Percentiles rank a stretch among this genome's conserved stretches.
Conservation (phyloP, 2,113 vertebrate species). For the Aegotheles bennettii region DNA sequence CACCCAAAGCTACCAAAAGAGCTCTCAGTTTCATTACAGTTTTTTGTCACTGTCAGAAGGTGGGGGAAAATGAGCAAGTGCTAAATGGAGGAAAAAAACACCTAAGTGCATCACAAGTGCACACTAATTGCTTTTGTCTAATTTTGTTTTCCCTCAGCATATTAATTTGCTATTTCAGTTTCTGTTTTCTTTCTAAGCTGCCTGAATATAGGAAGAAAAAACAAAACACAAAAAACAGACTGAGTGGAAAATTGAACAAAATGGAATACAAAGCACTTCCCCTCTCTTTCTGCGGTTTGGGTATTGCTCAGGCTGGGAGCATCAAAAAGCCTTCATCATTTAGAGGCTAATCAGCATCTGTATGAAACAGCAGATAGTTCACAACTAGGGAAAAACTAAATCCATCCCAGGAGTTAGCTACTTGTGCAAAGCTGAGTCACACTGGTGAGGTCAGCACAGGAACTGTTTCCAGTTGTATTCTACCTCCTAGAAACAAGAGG, state of each 20-base stretch:
- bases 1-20: conserved; percentile 12
- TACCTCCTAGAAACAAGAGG: neutral
- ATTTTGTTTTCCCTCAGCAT: neutral
- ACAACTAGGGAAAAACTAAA: neutral
- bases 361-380: neutral
- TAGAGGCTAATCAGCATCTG: neutral
- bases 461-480: neutral
- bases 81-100: conserved; percentile 23
- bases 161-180: conserved; percentile 46
- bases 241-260: conserved; percentile 28
- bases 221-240: neutral
- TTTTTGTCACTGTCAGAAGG: neutral
- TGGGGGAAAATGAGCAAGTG: neutral
- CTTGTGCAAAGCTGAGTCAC: neutral
- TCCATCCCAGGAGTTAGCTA: neutral
- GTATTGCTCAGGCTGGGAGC: neutral
- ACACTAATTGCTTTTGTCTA: conserved; percentile 32
- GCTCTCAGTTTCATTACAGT: neutral
- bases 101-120: neutral
- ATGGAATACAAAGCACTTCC: conserved; percentile 27
- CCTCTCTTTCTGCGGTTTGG: conserved; percentile 14
- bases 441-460: neutral
- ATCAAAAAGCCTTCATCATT: neutral
- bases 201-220: neutral
- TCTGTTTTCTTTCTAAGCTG: conserved; percentile 1